Evolutionary conservation across 1,140 invertebrate genomes (phyloP).

Genomic region (Rhyzopertha dominica): DNA sequence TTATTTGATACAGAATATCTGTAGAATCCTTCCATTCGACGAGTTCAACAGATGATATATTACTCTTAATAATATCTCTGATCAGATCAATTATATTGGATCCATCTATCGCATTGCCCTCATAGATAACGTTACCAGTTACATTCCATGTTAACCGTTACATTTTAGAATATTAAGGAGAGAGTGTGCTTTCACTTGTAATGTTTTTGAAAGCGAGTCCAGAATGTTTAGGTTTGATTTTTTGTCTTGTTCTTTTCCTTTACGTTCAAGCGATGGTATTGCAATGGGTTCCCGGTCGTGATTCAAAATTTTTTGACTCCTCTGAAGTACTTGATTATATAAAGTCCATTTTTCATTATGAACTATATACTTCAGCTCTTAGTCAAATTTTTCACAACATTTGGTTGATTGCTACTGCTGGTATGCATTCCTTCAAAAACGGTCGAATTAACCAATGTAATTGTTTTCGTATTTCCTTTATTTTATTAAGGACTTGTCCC

Average conservation of each 20-base stretch:
- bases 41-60: neutral
- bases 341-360: neutral
- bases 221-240: too few species aligned
- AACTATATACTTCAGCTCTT: neutral
- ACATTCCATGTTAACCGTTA: conserved; percentile 3
- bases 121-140: neutral
- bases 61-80: neutral
- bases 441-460: too few species aligned
- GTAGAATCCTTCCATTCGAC: too few species aligned
- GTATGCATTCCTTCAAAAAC: too few species aligned
- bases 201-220: neutral
- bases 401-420: too few species aligned
- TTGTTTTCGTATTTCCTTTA: too few species aligned
- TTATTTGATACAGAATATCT: neutral
- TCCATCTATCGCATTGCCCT: neutral
- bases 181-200: neutral
- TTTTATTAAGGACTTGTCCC: too few species aligned
- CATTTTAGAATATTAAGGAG: neutral
- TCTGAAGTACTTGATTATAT: conserved; percentile 1
- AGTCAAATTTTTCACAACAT: neutral
- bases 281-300: neutral
- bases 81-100: conserved; percentile 2
- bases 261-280: neutral
- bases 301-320: neutral
- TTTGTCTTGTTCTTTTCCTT: too few species aligned